Evolutionary conservation across 2,113 vertebrate genomes (phyloP).

Genomic region (Pardalotus punctatus): DNA sequence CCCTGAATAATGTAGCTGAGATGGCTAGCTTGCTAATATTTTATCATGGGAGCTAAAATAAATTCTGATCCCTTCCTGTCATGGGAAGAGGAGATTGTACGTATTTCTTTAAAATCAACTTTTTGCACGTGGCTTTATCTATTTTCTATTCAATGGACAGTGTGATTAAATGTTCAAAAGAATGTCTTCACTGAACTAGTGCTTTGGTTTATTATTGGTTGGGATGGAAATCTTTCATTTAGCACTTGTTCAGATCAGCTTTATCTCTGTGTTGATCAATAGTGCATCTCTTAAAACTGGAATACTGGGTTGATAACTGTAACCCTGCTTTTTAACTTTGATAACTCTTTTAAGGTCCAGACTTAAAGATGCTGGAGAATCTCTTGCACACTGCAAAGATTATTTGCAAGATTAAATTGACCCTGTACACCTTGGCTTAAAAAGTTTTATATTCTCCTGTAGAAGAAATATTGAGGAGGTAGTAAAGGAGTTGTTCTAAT

Average conservation of each 20-base stretch:
- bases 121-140: not conserved
- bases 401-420: slow-evolving; percentile 63
- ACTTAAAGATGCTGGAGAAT: slow-evolving; percentile 27
- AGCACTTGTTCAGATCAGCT: not conserved
- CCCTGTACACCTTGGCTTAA: slow-evolving; percentile 14
- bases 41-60: not conserved
- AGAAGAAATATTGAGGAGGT: not conserved
- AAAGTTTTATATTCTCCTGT: not conserved
- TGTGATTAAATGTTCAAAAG: not conserved
- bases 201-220: not conserved
- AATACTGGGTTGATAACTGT: slow-evolving; percentile 31
- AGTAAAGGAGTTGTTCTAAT: not conserved
- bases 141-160: not conserved
- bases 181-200: not conserved
- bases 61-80: not conserved
- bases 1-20: not conserved
- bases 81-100: not conserved
- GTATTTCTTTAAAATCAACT: not conserved
- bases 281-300: not conserved
- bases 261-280: slow-evolving; percentile 17
- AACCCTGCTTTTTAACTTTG: slow-evolving; percentile 56
- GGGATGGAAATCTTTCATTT: not conserved
- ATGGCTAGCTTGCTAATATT: not conserved
- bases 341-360: not conserved
- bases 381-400: slow-evolving; percentile 43